Evolutionary conservation across 2,888 invertebrate genomes (phyloP), one percentile per base, ranked within the genome.

Genomic region (Catocala fraxini): DNA sequence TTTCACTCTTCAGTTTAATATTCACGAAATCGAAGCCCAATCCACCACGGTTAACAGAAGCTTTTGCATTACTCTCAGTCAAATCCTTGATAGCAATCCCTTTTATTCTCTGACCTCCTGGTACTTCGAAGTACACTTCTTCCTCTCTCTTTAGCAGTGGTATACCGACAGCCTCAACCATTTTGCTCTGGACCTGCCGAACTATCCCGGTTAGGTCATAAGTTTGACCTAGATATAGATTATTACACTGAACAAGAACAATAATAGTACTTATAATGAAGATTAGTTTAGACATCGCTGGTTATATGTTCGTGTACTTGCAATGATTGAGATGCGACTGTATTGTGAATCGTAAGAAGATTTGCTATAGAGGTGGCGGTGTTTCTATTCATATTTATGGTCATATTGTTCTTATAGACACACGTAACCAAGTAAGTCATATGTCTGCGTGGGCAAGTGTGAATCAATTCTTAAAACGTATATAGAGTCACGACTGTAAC

Each of bases 1-100:
- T 72, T 71, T 88, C 88, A 63, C 92, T 91, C 59, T 89, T 91
- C 49, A 93, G 55, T 25, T 89, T 89, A 4, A 92, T 87, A 7
- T 84, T 83, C 0, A 87, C 92, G 39, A 83, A 88, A 13, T 82
- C 73, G 42, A 86, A 86, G 0, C 90, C 89, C 0, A 91, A 68
- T 0, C 92, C 92, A 0, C 92, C 92, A 5, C 85, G 68, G 0
- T 68, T 88, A 0, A 93, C 88, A 0, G 90, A 86, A 0, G 88
- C 83, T 53, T 87, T 79, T 0, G 89, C 84, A 5, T 83, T 54
- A 0, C 86, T 82, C 25, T 89, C 85, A 0, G 87, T 83, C 11
- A 75, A 15, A 49, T 75, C 75, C 46, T 62, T 77, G 45, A 76
- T 72, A 6, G 78, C 71, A 15, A 77, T 63, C 0, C 89, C 89